Evolutionary conservation across 2,113 vertebrate species (phyloP), one percentile per base, ranked within the genome.

Genomic region (Muntiacus reevesi): DNA sequence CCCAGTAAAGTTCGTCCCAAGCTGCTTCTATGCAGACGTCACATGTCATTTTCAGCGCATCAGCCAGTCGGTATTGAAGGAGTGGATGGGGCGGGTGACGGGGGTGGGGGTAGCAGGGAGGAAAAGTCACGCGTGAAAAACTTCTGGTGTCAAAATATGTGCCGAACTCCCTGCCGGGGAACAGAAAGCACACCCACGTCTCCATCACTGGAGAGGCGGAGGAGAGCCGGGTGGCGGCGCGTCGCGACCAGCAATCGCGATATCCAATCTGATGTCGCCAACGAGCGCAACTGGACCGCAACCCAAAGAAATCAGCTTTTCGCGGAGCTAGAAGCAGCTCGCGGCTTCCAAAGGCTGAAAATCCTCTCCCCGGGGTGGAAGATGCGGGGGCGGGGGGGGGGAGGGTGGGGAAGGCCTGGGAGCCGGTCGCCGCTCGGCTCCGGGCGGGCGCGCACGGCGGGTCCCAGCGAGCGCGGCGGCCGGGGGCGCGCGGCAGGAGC

Each of bases 231-330:
- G 62, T 2, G 64, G 79, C 76, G 1, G 27, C 36, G 54, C 28
- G 74, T 94, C n/a, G 54, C 59, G 89, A 95, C 60, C 81, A 1
- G 64, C 82, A 23, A n/a, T 57, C 88, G 82, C 76, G 95, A 94
- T 23, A 83, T 15, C 36, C 36, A 8, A 62, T 19, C 30, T 21
- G 57, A 15, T 7, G 52, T 81, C 54, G 16, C 47, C 2, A 33
- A 4, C 6, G 16, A 27, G 87, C 89, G 52, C 60, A 62, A 94
- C 82, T 27, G 82, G 83, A 93, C 94, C 86, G 17, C 86, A 6
- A 83, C 54, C 36, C 76, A 36, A 33, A 91, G 78, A 82, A 92
- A 76, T 10, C 15, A n/a, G 57, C 50, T 89, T 95, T 96, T 91
- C 87, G 57, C 14, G 67, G 89, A 83, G 91, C 79, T 16, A 17